Base-by-base conservation (phyloP, 1,140 invertebrate genomes). In the Anagrus nilaparvatae region DNA sequence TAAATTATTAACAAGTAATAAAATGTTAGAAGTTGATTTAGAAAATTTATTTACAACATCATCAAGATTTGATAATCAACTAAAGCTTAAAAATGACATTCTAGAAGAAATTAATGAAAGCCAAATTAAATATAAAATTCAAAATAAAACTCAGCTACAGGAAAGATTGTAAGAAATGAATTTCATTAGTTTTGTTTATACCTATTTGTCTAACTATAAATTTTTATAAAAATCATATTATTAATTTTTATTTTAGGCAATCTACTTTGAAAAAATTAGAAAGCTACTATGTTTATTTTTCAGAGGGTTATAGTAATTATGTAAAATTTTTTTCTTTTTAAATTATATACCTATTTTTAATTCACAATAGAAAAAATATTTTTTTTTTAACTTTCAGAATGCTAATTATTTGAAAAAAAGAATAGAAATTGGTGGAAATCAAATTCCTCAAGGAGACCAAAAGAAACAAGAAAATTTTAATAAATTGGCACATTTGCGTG, bases 41-140 rank as follows among this genome's bases (percentile, higher is more conserved):
- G 39, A 46, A 38, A 46, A 46, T 37, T 23, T 46, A n/a, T 12
- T 32, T 10, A 37, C 33, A 38, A 42, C 40, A 2, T 46, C 33
- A 16, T 24, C 32, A 13, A 32, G 34, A 24, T 46, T 42, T 6
- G 44, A 41, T 10, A 23, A 30, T 27, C 21, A 42, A 24, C 27
- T 19, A n/a, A 42, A 42, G 7, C 37, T 27, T 8, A 41, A 32
- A 20, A 42, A 29, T 9, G 44, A 42, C 32, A 3, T 27, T 23
- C 21, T 42, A 5, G 44, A 46, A 28, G 40, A 46, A 16, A 9
- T n/a, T 38, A 21, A 46, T 14, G 34, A 42, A 27, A 42, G 38
- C 5, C 12, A 32, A 13, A 27, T 21, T 2, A 13, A 46, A 18
- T 23, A 21, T 28, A 27, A 38, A 28, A 42, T 32, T 12, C 13